Evolutionary conservation across 2,797 vertebrate species (phyloP), one percentile per base, ranked within the genome.

Genomic region (Alectoris magna): DNA sequence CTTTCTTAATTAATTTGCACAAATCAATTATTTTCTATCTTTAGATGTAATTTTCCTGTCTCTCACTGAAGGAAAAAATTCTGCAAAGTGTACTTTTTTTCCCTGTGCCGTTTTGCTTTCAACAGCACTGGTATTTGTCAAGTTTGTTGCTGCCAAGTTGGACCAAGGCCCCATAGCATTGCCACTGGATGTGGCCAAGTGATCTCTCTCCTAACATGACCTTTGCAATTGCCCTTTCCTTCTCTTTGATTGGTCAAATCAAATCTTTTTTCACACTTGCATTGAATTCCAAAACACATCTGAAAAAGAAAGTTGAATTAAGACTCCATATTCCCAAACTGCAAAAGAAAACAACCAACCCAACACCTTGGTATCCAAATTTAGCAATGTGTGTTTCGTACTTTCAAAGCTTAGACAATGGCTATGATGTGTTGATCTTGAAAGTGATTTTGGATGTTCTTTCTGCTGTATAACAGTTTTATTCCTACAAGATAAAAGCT

Each of bases 81-180:
- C 11, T n/a, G 21, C 19, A 9, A 64, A 38, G 6, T 8, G 9
- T 39, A 12, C 2, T 39, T 66, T 9, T 11, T 82, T 51, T 34
- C 12, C 62, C 71, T 4, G 1, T 58, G 46, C 44, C 10, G 34
- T 60, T 86, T 68, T 38, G 18, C 15, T 63, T 3, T 14, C 51
- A 87, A 46, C 26, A 1, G 0, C 56, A 14, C 23, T 39, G 17
- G 56, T 29, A 34, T 14, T 26, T 75, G 46, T n/a, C 51, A 53
- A 46, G 29, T 82, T 82, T 66, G 74, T 46, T 56, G 51, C 74
- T 76, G 74, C 84, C 23, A 49, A 67, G 39, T 24, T 63, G 64
- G 46, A 55, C 55, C 44, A 29, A 31, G 11, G 43, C 29, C 56
- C 44, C 3, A 0, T 14, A 34, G 31, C 0, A 1, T 0, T 53